A percentile compares a stretch with the other conserved stretches of the same genome.
These are phyloP conservation scores for Eupsilia transversa DNA, from an alignment of 2,888 invertebrate genomes.

Conservation along the genomic window DNA sequence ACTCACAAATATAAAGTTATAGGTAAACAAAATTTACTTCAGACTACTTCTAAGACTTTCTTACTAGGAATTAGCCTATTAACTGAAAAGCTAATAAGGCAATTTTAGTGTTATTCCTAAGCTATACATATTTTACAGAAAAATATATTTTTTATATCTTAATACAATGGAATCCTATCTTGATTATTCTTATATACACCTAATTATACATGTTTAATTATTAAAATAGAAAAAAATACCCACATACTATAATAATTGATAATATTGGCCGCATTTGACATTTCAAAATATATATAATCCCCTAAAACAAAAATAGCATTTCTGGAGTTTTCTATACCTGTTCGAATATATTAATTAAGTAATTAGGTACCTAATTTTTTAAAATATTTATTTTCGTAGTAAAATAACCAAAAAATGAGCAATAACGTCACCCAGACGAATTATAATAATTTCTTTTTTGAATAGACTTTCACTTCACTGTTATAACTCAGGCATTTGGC, in stretches of 20 bases:
- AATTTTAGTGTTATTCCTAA: slow-evolving; percentile 7
- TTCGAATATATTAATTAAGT: neutral
- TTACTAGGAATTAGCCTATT: slow-evolving; percentile 1
- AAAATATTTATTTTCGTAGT: too few relatives aligned
- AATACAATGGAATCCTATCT: slow-evolving; percentile 18
- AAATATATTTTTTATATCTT: slow-evolving; percentile 7
- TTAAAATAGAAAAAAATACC: neutral
- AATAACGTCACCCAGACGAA: neutral
- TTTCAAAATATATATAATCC: neutral
- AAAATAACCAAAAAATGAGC: neutral
- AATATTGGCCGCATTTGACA: slow-evolving; percentile 8
- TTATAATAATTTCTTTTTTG: neutral
- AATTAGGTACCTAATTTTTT: too few relatives aligned
- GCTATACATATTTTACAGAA: neutral
- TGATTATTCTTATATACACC: slow-evolving; percentile 1
- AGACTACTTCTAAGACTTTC: slow-evolving; percentile 3
- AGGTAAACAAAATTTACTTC: too few relatives aligned
- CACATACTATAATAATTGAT: neutral
- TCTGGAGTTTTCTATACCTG: neutral
- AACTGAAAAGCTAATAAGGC: slow-evolving; percentile 26
- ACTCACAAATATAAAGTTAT: neutral
- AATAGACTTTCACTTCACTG: neutral
- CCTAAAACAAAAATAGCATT: neutral
- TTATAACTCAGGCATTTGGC: neutral
- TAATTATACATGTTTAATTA: slow-evolving; percentile 5